Evolutionary conservation across 1,140 invertebrate genomes (phyloP), one percentile per base, ranked within the genome.

Genomic region (Drosophila nasuta): DNA sequence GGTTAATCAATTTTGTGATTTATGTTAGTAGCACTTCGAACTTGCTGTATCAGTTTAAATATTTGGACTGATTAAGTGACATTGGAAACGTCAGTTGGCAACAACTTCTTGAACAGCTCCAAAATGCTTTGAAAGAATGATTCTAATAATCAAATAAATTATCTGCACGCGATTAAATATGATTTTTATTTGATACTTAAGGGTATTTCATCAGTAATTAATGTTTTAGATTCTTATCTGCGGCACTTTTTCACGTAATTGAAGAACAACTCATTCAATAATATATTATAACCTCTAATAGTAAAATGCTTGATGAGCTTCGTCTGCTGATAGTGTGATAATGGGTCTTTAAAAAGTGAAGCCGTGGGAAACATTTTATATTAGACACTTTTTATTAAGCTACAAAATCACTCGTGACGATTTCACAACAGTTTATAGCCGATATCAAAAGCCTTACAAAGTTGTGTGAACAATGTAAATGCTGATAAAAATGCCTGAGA

Each of bases 71-170:
- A 68, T 60, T 56, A 59, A 20, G n/a, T 38, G 3, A 17, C 10
- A 46, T 65, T 71, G 20, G 15, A 10, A 54, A 25, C 11, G 10
- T 15, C 52, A 43, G 51, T n/a, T 70, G 66, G 35, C 45, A 70
- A 75, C 57, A 63, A 58, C 5, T 10, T 33, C 25, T 48, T 30
- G 10, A 25, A 28, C 7, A 17, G n/a, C 25, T 43, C 15, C 25
- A 38, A 51, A 75, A 51, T 54, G 25, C 59, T 5, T n/a, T 28
- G 30, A 10, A 49, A 17, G 10, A 33, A n/a, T 62, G 57, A 70
- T 63, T 48, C 41, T 11, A 56, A 11, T 63, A 75, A 63, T 64
- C 67, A 45, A 75, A 64, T 70, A 70, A 75, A 75, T 75, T 70
- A 75, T 63, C 45, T 46, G 8, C n/a, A 6, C 33, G 13, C 33